phyloP scores from a whole-genome alignment of 2,797 vertebrate genomes.

The Bovichtus variegatus region DNA sequence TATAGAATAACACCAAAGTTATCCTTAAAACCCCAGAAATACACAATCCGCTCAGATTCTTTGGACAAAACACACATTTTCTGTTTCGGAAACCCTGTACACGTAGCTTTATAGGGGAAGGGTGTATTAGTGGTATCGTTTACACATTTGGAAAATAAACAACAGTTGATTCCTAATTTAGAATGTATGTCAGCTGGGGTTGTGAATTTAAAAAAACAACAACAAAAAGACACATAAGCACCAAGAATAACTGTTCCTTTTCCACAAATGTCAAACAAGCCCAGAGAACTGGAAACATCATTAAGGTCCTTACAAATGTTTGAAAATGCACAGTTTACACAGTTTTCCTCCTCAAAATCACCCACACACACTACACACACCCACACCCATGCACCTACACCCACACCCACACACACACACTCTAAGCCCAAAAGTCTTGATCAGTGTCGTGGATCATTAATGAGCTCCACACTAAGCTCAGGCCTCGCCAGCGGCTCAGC shows the following conservation, averaged over 20 bases:
- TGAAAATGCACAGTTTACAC: constrained; percentile 17
- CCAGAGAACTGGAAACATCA: constrained; percentile 14
- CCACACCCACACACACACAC: constrained; percentile 20
- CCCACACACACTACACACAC: constrained; percentile 10
- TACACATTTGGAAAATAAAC: neutral
- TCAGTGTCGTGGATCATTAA: constrained; percentile 64
- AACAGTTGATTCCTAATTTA: neutral
- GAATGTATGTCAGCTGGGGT: constrained; percentile 2
- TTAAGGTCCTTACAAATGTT: constrained; percentile 33
- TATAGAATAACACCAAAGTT: neutral
- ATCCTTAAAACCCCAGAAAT: neutral
- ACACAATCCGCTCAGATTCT: neutral
- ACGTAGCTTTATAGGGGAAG: neutral
- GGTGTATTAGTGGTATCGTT: neutral
- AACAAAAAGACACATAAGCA: neutral
- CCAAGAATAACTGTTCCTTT: constrained; percentile 16
- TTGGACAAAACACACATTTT: neutral
- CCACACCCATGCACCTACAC: constrained; percentile 5
- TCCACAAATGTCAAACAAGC: constrained; percentile 25
- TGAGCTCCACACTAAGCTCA: constrained; percentile 58
- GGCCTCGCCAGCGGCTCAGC: constrained; percentile 61
- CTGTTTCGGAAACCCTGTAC: neutral
- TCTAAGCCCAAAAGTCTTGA: constrained; percentile 26
- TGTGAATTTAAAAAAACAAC: constrained; percentile 6
- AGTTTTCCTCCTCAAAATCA: neutral